These are phyloP conservation scores for Periplaneta americana DNA, from an alignment of 1,140 invertebrate genomes.

Conservation along the genomic window DNA sequence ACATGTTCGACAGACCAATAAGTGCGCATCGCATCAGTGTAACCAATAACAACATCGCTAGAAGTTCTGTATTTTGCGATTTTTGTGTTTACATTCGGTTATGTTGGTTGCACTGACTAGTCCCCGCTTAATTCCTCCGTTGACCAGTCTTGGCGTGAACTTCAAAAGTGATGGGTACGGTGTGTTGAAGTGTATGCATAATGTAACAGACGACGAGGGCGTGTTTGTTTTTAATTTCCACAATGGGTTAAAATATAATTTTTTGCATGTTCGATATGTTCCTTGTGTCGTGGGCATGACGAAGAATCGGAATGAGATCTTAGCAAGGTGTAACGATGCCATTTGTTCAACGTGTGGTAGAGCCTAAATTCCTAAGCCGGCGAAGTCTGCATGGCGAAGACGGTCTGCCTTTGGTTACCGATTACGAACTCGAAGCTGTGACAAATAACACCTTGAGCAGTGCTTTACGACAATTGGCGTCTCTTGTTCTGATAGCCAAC, in stretches of 20 bases:
- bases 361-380: constrained; percentile 60
- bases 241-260: not conserved
- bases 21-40: not conserved
- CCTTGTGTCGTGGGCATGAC: not conserved
- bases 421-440: constrained; percentile 66
- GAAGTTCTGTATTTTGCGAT: not conserved
- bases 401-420: constrained; percentile 49
- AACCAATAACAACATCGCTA: not conserved
- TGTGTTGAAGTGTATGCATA: not conserved
- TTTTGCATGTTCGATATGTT: not conserved
- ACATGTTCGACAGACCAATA: not conserved
- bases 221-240: not conserved
- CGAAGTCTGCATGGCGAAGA: constrained; percentile 49
- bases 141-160: not conserved
- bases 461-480: constrained; percentile 68
- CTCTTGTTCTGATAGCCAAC: constrained; percentile 67
- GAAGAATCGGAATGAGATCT: not conserved
- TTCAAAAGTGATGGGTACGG: not conserved
- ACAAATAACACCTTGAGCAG: constrained; percentile 71
- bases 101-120: not conserved
- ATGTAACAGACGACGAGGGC: not conserved
- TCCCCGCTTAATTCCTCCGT: not conserved
- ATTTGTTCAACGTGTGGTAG: constrained; percentile 62
- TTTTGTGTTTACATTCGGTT: not conserved
- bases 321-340: constrained; percentile 46